Evolutionary conservation across 1,140 invertebrate genomes (phyloP).

Genomic region (Marisa cornuarietis): DNA sequence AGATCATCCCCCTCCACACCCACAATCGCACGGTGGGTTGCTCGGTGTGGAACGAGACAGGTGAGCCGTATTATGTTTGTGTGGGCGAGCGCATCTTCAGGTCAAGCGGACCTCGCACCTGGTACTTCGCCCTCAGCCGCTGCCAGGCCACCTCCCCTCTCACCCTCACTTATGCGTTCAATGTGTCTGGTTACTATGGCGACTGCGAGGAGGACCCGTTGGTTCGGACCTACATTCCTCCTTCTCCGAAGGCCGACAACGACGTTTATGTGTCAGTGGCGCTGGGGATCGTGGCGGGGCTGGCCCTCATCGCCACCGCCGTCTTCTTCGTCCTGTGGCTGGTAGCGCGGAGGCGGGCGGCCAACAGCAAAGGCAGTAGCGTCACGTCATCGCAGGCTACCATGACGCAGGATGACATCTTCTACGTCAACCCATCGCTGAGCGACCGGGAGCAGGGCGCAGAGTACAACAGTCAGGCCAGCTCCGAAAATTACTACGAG

Average conservation of each 20-base stretch:
- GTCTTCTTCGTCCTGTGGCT: slow-evolving; percentile 56
- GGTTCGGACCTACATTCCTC: slow-evolving; percentile 44
- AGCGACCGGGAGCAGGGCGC: slow-evolving; percentile 55
- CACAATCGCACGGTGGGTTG: slow-evolving; percentile 51
- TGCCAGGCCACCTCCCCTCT: slow-evolving; percentile 41
- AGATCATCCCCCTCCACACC: slow-evolving; percentile 52
- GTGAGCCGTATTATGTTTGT: slow-evolving; percentile 50
- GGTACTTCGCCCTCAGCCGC: slow-evolving; percentile 56
- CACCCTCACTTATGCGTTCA: slow-evolving; percentile 58
- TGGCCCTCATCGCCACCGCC: slow-evolving; percentile 50
- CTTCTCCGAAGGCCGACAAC: slow-evolving; percentile 31
- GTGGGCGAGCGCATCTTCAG: slow-evolving; percentile 55
- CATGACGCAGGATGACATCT: slow-evolving; percentile 63
- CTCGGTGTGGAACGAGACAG: slow-evolving; percentile 43
- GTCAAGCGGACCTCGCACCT: slow-evolving; percentile 53
- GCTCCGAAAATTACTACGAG: slow-evolving; percentile 62
- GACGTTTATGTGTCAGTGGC: slow-evolving; percentile 45
- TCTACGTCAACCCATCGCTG: slow-evolving; percentile 61
- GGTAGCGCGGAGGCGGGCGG: slow-evolving; percentile 39
- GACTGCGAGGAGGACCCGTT: slow-evolving; percentile 58
- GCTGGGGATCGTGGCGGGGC: slow-evolving; percentile 53
- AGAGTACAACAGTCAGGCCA: slow-evolving; percentile 54
- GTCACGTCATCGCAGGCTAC: slow-evolving; percentile 62
- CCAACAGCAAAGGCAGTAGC: slow-evolving; percentile 50
- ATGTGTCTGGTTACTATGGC: slow-evolving; percentile 58